phyloP scores from a whole-genome alignment of 35 echinoderm and acorn worm species.

The Chiridota heheva region DNA sequence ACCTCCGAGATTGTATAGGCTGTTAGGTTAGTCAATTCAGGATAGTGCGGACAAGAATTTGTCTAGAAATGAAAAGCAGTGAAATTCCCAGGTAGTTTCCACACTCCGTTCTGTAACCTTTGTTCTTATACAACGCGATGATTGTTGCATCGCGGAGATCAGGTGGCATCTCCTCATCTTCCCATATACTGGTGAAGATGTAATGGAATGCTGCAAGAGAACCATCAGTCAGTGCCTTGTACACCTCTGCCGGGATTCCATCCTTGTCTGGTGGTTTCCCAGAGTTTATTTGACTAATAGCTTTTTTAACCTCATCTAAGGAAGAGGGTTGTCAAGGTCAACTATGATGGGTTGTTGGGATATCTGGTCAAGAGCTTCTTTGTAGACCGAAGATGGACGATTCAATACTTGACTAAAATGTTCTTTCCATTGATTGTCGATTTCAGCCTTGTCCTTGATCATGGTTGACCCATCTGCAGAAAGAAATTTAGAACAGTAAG shows the following conservation, averaged over 20 bases:
- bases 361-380: conserved; percentile 2
- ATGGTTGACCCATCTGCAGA: conserved; percentile 26
- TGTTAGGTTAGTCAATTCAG: neutral
- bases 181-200: conserved; percentile 36
- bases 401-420: conserved; percentile 37
- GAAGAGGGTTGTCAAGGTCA: neutral
- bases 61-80: neutral
- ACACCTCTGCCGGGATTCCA: conserved; percentile 39
- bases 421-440: conserved; percentile 25
- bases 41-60: neutral
- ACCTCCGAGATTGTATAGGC: neutral
- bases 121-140: conserved; percentile 47
- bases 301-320: conserved; percentile 30
- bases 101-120: conserved; percentile 36
- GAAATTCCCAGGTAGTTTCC: neutral
- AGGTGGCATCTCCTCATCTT: conserved; percentile 21
- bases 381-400: neutral
- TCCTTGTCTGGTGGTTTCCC: conserved; percentile 30
- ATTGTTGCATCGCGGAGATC: conserved; percentile 36
- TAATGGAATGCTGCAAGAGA: conserved; percentile 22
- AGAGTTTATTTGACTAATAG: conserved; percentile 24
- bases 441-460: conserved; percentile 5
- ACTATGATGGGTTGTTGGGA: neutral
- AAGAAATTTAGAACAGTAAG: neutral
- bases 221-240: neutral